These are phyloP conservation scores for Alauda arvensis DNA, from an alignment of 2,797 vertebrate species.

Conservation along the genomic window DNA sequence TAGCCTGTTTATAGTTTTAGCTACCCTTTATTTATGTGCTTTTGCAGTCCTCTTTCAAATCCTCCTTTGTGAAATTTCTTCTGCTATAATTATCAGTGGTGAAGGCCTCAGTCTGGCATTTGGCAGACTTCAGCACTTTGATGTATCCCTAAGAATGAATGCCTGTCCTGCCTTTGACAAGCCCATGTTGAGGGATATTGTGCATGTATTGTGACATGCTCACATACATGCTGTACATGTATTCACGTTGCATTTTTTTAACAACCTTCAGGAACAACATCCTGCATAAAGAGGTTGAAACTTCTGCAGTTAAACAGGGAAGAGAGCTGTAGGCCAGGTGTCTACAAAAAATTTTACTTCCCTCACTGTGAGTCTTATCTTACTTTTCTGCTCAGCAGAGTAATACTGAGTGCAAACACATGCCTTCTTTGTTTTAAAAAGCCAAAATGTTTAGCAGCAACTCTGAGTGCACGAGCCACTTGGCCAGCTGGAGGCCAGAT, in stretches of 20 bases:
- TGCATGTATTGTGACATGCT: neutral
- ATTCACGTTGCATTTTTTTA: neutral
- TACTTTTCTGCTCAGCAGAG: neutral
- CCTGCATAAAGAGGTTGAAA: neutral
- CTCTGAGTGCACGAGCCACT: neutral
- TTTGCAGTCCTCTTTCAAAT: neutral
- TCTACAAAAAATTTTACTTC: neutral
- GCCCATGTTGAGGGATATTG: neutral
- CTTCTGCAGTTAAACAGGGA: neutral
- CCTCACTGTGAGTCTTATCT: neutral
- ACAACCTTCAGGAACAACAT: neutral
- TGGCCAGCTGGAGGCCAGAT: neutral
- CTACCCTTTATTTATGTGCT: slow-evolving; percentile 46
- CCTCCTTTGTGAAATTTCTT: neutral
- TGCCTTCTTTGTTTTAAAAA: neutral
- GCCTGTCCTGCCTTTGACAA: neutral
- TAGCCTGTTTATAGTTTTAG: slow-evolving; percentile 22
- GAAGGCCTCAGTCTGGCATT: neutral
- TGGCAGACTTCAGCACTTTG: neutral
- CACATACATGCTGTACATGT: neutral
- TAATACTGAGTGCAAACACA: neutral
- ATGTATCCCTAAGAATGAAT: neutral
- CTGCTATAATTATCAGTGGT: slow-evolving; percentile 38
- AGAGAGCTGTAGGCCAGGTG: neutral
- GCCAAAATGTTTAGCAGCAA: neutral